These are phyloP conservation scores for Resseliella maxima DNA, from an alignment of 2,888 invertebrate species.

Conservation along the genomic window DNA sequence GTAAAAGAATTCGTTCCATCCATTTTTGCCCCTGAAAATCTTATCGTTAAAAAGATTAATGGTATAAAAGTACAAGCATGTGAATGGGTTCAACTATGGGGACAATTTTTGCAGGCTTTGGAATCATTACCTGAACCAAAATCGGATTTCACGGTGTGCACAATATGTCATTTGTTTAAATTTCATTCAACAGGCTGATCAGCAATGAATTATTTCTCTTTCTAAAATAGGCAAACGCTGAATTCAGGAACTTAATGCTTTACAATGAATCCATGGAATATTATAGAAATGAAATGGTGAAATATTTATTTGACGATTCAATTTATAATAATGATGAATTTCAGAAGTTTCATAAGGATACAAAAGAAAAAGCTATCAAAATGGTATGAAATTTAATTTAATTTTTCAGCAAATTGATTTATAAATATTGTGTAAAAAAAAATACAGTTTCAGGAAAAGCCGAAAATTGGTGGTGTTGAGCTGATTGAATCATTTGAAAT, in stretches of 20 bases:
- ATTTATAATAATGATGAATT: not conserved
- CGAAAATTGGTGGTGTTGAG: not conserved
- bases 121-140: not conserved
- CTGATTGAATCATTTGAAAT: not conserved
- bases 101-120: not conserved
- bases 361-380: not conserved
- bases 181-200: not conserved
- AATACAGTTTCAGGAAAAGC: not conserved
- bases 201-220: not conserved
- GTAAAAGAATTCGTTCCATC: conserved; percentile 36
- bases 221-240: not conserved
- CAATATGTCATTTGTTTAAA: not conserved
- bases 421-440: too few species aligned
- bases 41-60: conserved; percentile 39
- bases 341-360: not conserved
- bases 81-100: not conserved
- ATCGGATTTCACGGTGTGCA: not conserved
- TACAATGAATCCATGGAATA: not conserved
- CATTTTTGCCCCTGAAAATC: conserved; percentile 54
- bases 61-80: not conserved
- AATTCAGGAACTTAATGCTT: not conserved
- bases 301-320: too few species aligned
- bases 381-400: not conserved
- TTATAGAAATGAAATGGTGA: not conserved
- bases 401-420: not conserved